These are phyloP conservation scores for Drosophila orena DNA, from an alignment of 1,140 invertebrate species.

Conservation along the genomic window DNA sequence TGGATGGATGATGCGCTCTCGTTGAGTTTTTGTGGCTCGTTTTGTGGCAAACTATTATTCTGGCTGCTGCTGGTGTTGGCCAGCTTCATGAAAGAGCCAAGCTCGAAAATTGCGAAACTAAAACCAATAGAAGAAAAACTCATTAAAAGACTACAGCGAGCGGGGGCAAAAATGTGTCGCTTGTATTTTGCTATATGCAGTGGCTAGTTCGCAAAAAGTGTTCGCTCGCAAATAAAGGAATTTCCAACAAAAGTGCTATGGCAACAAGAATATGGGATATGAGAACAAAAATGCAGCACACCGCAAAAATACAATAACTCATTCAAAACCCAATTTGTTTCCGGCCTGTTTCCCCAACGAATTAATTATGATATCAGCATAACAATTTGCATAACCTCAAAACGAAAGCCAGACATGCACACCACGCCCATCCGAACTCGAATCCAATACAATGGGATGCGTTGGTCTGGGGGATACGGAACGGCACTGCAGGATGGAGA, in stretches of 20 bases:
- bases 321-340: slow-evolving; percentile 82
- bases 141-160: slow-evolving; percentile 18
- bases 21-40: slow-evolving; percentile 23
- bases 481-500: too few relatives aligned
- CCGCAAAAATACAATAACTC: slow-evolving; percentile 78
- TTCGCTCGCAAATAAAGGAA: slow-evolving; percentile 11
- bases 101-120: slow-evolving; percentile 28
- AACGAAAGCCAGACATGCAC: slow-evolving; percentile 69
- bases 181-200: slow-evolving; percentile 9
- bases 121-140: slow-evolving; percentile 42
- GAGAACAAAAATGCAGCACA: slow-evolving; percentile 62
- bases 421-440: slow-evolving; percentile 4
- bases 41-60: slow-evolving; percentile 36
- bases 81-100: slow-evolving; percentile 18
- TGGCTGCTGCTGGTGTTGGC: slow-evolving; percentile 5
- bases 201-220: slow-evolving; percentile 3
- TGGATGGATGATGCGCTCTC: slow-evolving; percentile 32
- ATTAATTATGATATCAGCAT: slow-evolving; percentile 83
- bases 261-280: slow-evolving; percentile 2
- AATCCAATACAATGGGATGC: slow-evolving; percentile 18
- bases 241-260: slow-evolving; percentile 1
- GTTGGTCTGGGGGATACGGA: slow-evolving; percentile 7
- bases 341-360: slow-evolving; percentile 79
- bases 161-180: slow-evolving; percentile 19
- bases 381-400: slow-evolving; percentile 83